Evolutionary conservation across 2,888 invertebrate species (phyloP).

Genomic region (Epinotia nisella): DNA sequence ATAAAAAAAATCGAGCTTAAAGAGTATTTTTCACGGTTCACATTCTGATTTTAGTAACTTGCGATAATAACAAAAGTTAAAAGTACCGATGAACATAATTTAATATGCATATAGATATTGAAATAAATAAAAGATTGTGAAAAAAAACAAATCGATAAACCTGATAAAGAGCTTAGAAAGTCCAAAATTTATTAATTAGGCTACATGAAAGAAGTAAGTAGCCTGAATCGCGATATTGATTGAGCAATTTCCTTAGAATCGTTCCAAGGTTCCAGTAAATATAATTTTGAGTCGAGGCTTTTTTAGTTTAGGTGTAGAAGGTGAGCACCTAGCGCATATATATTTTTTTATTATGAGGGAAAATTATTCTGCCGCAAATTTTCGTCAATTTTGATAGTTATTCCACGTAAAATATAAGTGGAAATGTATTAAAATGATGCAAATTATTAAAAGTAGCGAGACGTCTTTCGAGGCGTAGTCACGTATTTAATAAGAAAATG

Average conservation of each 20-base stretch:
- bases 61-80: too few relatives aligned
- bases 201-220: slow-evolving; percentile 24
- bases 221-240: slow-evolving; percentile 28
- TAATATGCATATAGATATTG: neutral
- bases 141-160: slow-evolving; percentile 26
- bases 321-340: too few relatives aligned
- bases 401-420: neutral
- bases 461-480: slow-evolving; percentile 5
- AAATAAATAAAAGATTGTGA: neutral
- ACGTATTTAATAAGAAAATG: slow-evolving; percentile 25
- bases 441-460: slow-evolving; percentile 11
- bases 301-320: neutral
- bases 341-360: too few relatives aligned
- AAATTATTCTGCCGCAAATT: neutral
- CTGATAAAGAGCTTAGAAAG: slow-evolving; percentile 26
- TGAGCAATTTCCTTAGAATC: slow-evolving; percentile 36
- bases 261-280: neutral
- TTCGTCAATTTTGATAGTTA: slow-evolving; percentile 5
- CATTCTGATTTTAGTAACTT: neutral
- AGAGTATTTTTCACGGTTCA: neutral
- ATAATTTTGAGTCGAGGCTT: slow-evolving; percentile 5
- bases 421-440: slow-evolving; percentile 24
- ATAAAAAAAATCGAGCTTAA: neutral
- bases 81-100: neutral
- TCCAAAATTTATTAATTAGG: slow-evolving; percentile 26